Evolutionary conservation across 2,797 vertebrate species (phyloP).

Genomic region (Trematomus bernacchii): DNA sequence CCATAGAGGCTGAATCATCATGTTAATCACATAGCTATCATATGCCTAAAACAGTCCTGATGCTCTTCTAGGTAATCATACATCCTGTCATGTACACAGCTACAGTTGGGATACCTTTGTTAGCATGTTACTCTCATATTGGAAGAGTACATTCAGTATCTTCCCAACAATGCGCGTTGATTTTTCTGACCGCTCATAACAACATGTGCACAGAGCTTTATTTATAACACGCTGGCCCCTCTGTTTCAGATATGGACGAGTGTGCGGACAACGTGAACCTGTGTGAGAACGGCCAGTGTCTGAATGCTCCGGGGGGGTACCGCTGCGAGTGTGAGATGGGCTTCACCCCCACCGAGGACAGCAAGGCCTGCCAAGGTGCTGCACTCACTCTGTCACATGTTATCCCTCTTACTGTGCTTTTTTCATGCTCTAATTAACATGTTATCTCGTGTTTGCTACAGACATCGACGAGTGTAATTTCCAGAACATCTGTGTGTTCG

Average conservation of each 20-base stretch:
- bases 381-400: not conserved
- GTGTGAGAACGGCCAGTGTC: constrained; percentile 95
- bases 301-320: constrained; percentile 93
- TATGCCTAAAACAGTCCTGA: no score
- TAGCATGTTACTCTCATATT: no score
- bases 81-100: no score
- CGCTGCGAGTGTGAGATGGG: constrained; percentile 97
- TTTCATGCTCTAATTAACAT: not conserved
- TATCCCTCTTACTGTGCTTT: not conserved
- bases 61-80: no score
- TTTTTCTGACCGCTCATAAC: no score
- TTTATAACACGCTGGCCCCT: not conserved
- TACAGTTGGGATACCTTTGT: no score
- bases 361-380: constrained; percentile 92
- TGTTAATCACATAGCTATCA: no score
- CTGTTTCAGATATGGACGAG: constrained; percentile 91
- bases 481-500: constrained; percentile 94
- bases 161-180: no score
- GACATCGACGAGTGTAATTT: constrained; percentile 96
- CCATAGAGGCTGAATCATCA: no score
- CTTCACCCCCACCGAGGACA: constrained; percentile 94
- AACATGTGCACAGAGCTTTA: not conserved
- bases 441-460: constrained; percentile 62
- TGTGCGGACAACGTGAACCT: constrained; percentile 94
- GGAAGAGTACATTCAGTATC: no score